Conservation (phyloP, 92 coral and sea anemone species). For the Siderastrea siderea region DNA sequence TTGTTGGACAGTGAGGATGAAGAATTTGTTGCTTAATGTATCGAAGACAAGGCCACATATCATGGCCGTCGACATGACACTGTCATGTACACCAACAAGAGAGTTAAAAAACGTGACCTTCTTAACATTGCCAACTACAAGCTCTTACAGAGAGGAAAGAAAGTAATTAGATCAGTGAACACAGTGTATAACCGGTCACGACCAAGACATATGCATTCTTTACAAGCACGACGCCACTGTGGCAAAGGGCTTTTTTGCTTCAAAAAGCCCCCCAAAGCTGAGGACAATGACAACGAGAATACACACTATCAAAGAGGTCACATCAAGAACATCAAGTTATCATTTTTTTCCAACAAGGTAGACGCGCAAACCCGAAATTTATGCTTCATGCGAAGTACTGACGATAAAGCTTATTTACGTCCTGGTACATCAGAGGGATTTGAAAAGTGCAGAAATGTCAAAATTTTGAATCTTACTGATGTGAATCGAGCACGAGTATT, state of each 20-base stretch:
- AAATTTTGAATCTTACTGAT: conserved; percentile 22
- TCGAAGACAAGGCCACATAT: conserved; percentile 43
- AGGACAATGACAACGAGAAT: conserved; percentile 58
- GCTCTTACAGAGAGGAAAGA: conserved; percentile 23
- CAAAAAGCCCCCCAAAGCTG: conserved; percentile 60
- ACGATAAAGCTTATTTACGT: not conserved
- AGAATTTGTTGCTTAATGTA: conserved; percentile 33
- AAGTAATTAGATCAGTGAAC: conserved; percentile 33
- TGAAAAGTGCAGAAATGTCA: not conserved
- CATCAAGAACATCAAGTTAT: conserved; percentile 43
- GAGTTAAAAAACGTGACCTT: conserved; percentile 45
- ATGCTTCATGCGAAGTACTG: not conserved
- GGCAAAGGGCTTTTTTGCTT: conserved; percentile 71
- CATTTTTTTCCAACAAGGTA: conserved; percentile 33
- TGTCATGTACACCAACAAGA: conserved; percentile 46
- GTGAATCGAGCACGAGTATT: conserved; percentile 15
- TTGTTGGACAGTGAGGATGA: conserved; percentile 47
- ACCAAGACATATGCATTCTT: not conserved
- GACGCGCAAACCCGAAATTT: conserved; percentile 41
- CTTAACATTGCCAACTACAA: conserved; percentile 56
- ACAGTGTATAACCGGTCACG: conserved; percentile 44
- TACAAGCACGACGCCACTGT: conserved; percentile 58
- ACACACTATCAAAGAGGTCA: conserved; percentile 78
- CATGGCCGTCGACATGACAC: conserved; percentile 53
- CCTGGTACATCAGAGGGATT: conserved; percentile 24